Base-by-base conservation (phyloP, 2,113 vertebrate genomes). In the Patagioenas fasciata region DNA sequence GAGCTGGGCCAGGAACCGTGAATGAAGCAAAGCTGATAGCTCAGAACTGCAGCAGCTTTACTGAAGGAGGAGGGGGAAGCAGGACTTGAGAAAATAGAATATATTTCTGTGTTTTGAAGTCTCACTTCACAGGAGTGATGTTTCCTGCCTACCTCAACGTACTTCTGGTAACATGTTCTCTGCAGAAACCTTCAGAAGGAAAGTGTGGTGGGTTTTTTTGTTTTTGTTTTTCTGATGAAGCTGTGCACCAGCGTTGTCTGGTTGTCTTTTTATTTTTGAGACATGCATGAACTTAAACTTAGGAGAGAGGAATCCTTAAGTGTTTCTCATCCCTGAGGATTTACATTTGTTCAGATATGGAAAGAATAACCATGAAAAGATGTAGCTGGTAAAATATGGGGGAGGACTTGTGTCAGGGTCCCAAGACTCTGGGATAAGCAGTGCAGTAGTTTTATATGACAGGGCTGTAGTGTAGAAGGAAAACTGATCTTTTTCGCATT, bases 1-100 rank as follows among this genome's bases (percentile, higher is more conserved):
- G 88, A 94, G 57, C 65, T 80, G 65, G 72, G 88, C 91, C 77
- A 94, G 77, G 83, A 57, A 50, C 58, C 23, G 16, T 95, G 96
- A 94, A 95, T 94, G 95, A 97, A 97, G 65, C 62, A 82, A 84
- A 92, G 77, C 73, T 75, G 88, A 92, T 56, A 80, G 88, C 88
- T 72, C 53, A 65, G 69, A 91, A 75, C 38, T 71, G 58, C 65
- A 47, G 44, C 65, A 86, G 80, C 53, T 92, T 92, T 50, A 58
- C 4, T 6, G 61, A 61, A 8, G 31, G 15, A 2, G 5, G 15
- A 18, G 62, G 29, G 51, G 9, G 3, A 24, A 20, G 6, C 32
- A 80, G 21, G 21, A 67, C 75, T 94, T 94, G 26, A 90, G 65
- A 93, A 91, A 91, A 78, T 8, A 90, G 42, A 75, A 47, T 50